Evolutionary conservation across 1,140 invertebrate genomes (phyloP).

Genomic region (Drosophila subobscura): DNA sequence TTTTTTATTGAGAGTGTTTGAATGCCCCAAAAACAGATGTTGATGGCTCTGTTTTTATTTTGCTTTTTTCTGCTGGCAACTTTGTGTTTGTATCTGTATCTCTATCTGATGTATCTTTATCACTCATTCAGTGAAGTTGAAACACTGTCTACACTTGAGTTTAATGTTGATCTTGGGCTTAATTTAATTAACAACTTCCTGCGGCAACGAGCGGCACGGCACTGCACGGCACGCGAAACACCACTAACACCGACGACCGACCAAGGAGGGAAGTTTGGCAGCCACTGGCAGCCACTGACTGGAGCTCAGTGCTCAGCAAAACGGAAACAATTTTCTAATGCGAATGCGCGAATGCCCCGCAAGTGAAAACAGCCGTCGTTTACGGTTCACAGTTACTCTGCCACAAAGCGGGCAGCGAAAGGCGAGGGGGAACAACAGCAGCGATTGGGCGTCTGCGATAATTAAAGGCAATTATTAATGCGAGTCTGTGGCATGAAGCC

Average conservation of each 20-base stretch:
- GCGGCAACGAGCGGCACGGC: slow-evolving; percentile 35
- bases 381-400: slow-evolving; percentile 33
- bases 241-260: slow-evolving; percentile 1
- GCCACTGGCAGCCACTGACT: slow-evolving; percentile 5
- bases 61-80: slow-evolving; percentile 6
- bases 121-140: slow-evolving; percentile 19
- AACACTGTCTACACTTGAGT: slow-evolving; percentile 30
- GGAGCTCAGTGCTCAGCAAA: slow-evolving; percentile 24
- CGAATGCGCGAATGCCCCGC: slow-evolving; percentile 8
- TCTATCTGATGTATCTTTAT: slow-evolving; percentile 28
- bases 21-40: too few species aligned
- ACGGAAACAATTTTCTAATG: slow-evolving; percentile 79
- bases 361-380: slow-evolving; percentile 50
- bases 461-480: slow-evolving; percentile 78
- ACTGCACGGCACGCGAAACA: slow-evolving; percentile 10
- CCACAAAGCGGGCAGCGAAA: slow-evolving; percentile 10
- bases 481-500: slow-evolving; percentile 54
- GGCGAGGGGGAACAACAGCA: neutral
- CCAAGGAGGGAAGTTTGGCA: slow-evolving; percentile 21
- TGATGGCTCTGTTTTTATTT: slow-evolving; percentile 8
- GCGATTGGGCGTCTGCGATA: slow-evolving; percentile 80
- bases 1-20: slow-evolving; percentile 1
- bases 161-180: slow-evolving; percentile 68
- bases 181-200: slow-evolving; percentile 80
- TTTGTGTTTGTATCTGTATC: slow-evolving; percentile 6